phyloP scores from a whole-genome alignment of 2,888 invertebrate genomes.

The Cancer borealis region DNA sequence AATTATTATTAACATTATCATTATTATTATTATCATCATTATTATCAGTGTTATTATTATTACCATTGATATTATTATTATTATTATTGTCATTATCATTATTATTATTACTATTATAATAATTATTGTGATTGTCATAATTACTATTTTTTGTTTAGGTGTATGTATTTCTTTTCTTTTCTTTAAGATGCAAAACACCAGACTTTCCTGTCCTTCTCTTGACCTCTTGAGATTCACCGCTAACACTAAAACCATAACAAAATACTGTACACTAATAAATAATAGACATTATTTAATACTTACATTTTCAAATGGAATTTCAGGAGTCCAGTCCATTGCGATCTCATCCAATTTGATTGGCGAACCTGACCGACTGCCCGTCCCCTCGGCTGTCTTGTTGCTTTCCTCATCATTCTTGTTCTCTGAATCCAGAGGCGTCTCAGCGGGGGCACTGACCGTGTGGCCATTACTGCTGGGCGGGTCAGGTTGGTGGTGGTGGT shows the following conservation, averaged over 20 bases:
- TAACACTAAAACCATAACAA: too few relatives aligned
- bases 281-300: constrained; percentile 78
- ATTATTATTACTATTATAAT: too few relatives aligned
- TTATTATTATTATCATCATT: neutral
- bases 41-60: neutral
- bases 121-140: neutral
- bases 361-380: constrained; percentile 81
- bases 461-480: constrained; percentile 41
- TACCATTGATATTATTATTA: too few relatives aligned
- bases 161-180: too few relatives aligned
- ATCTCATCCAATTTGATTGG: constrained; percentile 70
- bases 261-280: too few relatives aligned
- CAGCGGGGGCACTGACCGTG: constrained; percentile 39
- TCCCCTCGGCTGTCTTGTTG: constrained; percentile 78
- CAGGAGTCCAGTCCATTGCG: constrained; percentile 90
- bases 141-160: neutral
- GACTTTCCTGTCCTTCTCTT: too few relatives aligned
- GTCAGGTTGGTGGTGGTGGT: neutral
- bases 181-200: too few relatives aligned
- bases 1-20: neutral
- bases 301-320: constrained; percentile 95
- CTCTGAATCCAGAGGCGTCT: constrained; percentile 30
- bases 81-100: too few relatives aligned
- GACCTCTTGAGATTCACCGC: too few relatives aligned
- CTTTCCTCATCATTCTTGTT: constrained; percentile 64